Conservation (phyloP, 2,113 vertebrate species). For the Raja brachyura region DNA sequence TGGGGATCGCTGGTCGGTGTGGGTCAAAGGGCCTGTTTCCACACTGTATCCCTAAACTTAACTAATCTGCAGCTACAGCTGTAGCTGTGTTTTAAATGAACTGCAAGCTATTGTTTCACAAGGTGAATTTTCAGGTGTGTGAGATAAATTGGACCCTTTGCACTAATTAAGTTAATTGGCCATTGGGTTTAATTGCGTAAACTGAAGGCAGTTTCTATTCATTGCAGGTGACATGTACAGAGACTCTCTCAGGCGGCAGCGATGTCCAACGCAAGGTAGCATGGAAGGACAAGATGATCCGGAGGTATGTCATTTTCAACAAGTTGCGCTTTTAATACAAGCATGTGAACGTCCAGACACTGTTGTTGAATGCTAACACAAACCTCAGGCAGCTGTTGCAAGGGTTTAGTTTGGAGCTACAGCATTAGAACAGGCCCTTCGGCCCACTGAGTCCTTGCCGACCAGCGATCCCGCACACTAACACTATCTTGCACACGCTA, state of each 20-base stretch:
- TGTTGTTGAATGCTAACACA: neutral
- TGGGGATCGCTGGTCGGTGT: too few species aligned
- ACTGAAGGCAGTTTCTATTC: neutral
- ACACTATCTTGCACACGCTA: too few species aligned
- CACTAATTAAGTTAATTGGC: neutral
- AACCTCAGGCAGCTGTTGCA: neutral
- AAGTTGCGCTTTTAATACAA: neutral
- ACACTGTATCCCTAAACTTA: neutral
- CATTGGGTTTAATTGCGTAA: neutral
- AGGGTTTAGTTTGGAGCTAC: too few species aligned
- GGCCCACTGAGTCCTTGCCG: too few species aligned
- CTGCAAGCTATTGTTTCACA: neutral
- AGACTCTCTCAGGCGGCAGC: slow-evolving; percentile 64
- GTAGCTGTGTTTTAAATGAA: neutral
- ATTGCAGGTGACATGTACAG: slow-evolving; percentile 67
- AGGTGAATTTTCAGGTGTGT: neutral
- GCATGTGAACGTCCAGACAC: neutral
- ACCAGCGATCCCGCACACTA: too few species aligned
- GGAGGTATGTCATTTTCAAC: slow-evolving; percentile 61
- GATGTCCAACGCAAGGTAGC: slow-evolving; percentile 74
- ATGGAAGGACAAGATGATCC: slow-evolving; percentile 77
- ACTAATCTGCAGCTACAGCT: too few species aligned
- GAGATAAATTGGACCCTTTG: neutral
- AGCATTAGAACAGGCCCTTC: too few species aligned
- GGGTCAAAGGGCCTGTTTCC: neutral